phyloP scores from a whole-genome alignment of 64 coral and sea anemone genomes.

The Montipora cactus region DNA sequence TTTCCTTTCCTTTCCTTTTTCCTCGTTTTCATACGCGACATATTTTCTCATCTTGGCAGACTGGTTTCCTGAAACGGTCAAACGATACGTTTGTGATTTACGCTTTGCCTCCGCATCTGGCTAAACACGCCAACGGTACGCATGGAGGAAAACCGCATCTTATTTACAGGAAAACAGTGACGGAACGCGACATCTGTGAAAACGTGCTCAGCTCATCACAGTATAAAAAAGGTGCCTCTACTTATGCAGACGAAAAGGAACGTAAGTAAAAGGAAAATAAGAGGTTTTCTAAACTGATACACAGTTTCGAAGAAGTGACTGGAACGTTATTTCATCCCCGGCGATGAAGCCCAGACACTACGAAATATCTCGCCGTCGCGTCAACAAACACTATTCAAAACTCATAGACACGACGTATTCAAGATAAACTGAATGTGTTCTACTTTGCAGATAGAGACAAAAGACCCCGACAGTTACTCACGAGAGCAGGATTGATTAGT shows the following conservation, averaged over 20 bases:
- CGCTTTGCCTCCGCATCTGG: constrained; percentile 36
- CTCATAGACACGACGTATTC: not conserved
- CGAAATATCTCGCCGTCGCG: too few relatives aligned
- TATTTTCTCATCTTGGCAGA: not conserved
- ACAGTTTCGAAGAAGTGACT: too few relatives aligned
- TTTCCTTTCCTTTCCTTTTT: not conserved
- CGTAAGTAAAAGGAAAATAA: not conserved
- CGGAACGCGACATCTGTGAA: not conserved
- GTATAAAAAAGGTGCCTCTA: not conserved
- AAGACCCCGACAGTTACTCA: not conserved
- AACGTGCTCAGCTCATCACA: not conserved
- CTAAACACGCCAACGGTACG: not conserved
- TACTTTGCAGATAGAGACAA: not conserved
- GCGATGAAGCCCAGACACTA: too few relatives aligned
- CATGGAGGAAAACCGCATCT: constrained; percentile 32
- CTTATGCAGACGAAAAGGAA: not conserved
- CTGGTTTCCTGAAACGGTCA: constrained; percentile 45
- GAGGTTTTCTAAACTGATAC: too few relatives aligned
- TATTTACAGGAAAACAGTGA: not conserved
- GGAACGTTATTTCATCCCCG: too few relatives aligned
- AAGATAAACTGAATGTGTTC: not conserved
- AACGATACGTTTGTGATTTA: constrained; percentile 40
- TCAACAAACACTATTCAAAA: too few relatives aligned
- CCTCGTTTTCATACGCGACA: not conserved
- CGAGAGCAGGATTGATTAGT: not conserved